These are phyloP conservation scores for Hybos culiciformis DNA, from an alignment of 2,888 invertebrate species.

Conservation along the genomic window DNA sequence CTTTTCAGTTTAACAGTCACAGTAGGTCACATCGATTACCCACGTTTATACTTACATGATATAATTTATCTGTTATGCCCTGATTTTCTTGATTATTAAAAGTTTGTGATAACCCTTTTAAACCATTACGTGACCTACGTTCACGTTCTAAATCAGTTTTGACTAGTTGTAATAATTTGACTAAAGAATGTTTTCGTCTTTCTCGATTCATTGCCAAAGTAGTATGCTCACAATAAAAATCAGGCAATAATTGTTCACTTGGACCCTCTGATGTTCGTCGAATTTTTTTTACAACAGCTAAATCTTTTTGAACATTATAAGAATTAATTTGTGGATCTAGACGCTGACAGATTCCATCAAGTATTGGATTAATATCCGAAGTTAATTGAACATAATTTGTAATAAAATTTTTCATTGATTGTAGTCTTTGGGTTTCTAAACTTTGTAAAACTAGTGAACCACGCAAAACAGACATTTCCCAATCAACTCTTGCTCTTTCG, in stretches of 20 bases:
- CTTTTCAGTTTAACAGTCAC: too few species aligned
- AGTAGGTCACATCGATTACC: neutral
- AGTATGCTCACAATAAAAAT: constrained; percentile 91
- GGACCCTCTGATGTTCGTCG: constrained; percentile 39
- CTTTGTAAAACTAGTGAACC: constrained; percentile 77
- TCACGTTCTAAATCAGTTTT: constrained; percentile 83
- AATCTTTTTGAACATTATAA: constrained; percentile 33
- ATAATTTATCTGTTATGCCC: constrained; percentile 81
- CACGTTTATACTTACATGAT: constrained; percentile 54
- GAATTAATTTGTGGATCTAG: constrained; percentile 29
- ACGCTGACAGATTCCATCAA: constrained; percentile 45
- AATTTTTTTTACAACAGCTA: constrained; percentile 33
- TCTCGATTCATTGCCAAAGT: constrained; percentile 87
- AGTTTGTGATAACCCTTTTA: constrained; percentile 79
- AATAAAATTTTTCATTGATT: constrained; percentile 59
- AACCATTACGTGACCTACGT: constrained; percentile 73
- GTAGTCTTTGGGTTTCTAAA: constrained; percentile 78
- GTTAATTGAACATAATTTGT: constrained; percentile 51
- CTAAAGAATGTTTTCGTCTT: constrained; percentile 70
- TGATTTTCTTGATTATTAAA: constrained; percentile 85
- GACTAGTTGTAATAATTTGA: constrained; percentile 72
- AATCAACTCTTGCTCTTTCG: constrained; percentile 78
- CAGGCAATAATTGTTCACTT: constrained; percentile 75
- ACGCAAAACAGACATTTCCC: constrained; percentile 79
- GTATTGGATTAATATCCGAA: constrained; percentile 61